Evolutionary conservation across 2,888 invertebrate species (phyloP).

Genomic region (Erpobdella octoculata): DNA sequence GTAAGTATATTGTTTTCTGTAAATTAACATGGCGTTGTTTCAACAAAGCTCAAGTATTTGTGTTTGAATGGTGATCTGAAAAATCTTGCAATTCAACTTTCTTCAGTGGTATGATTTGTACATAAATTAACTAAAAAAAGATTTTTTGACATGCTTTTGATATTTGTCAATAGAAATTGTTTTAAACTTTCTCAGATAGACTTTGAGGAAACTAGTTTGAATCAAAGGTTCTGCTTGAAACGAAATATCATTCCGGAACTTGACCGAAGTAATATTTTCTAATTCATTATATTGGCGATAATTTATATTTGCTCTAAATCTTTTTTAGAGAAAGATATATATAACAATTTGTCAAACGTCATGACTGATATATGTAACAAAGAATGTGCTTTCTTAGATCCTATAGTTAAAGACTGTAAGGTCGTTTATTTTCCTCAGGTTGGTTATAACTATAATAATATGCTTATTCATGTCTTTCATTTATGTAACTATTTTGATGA

Average conservation of each 20-base stretch:
- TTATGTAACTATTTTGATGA: too few species aligned
- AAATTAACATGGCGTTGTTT: too few species aligned
- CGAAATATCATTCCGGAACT: constrained; percentile 67
- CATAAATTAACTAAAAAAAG: too few species aligned
- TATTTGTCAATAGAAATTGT: background rate
- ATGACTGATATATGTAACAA: background rate
- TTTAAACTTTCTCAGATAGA: constrained; percentile 49
- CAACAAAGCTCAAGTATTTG: too few species aligned
- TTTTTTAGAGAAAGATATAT: background rate
- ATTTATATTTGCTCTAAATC: background rate
- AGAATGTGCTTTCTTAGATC: background rate
- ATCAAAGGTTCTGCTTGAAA: constrained; percentile 66
- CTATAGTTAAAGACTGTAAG: constrained; percentile 41
- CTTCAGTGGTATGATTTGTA: too few species aligned
- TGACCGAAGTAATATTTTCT: constrained; percentile 58
- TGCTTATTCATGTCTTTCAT: too few species aligned
- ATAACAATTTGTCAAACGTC: background rate
- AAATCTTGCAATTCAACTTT: too few species aligned
- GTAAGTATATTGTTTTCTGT: too few species aligned
- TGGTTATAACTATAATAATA: too few species aligned
- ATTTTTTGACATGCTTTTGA: too few species aligned
- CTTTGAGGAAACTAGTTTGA: constrained; percentile 51
- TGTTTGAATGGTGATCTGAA: too few species aligned
- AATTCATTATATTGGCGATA: background rate
- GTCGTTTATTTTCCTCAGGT: constrained; percentile 58